Evolutionary conservation across 2,113 vertebrate species (phyloP).

Genomic region (Ailurus styani): DNA sequence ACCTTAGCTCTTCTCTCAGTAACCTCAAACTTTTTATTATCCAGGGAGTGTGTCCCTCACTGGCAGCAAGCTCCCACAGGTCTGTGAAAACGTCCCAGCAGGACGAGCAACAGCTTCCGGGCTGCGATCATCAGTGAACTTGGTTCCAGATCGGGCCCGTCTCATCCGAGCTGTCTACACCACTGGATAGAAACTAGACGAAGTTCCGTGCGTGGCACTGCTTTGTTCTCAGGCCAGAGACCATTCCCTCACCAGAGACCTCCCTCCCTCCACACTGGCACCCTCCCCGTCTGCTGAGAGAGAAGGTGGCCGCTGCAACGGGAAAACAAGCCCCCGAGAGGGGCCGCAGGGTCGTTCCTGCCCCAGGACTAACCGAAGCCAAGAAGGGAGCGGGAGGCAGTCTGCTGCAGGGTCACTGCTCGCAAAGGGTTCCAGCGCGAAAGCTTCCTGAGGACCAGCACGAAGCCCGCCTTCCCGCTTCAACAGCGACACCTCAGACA

Average conservation of each 20-base stretch:
- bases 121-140: no score
- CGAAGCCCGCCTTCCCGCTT: background rate
- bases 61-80: background rate
- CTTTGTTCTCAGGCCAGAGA: background rate
- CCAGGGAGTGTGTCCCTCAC: no score
- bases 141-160: background rate
- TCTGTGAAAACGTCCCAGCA: background rate
- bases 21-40: no score
- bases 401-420: background rate
- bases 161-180: background rate
- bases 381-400: background rate
- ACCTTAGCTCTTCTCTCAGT: background rate
- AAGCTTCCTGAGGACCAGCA: background rate
- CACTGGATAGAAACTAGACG: background rate
- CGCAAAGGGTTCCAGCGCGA: background rate
- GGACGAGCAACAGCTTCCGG: background rate
- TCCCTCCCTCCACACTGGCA: accelerated
- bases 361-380: background rate
- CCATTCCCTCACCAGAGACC: no score
- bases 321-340: background rate
- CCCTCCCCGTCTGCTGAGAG: background rate
- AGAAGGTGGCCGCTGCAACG: background rate
- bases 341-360: background rate
- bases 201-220: no score
- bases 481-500: background rate